Evolutionary conservation across 2,797 vertebrate genomes (phyloP), one percentile per base, ranked within the genome.

Genomic region (Margarornis squamiger): DNA sequence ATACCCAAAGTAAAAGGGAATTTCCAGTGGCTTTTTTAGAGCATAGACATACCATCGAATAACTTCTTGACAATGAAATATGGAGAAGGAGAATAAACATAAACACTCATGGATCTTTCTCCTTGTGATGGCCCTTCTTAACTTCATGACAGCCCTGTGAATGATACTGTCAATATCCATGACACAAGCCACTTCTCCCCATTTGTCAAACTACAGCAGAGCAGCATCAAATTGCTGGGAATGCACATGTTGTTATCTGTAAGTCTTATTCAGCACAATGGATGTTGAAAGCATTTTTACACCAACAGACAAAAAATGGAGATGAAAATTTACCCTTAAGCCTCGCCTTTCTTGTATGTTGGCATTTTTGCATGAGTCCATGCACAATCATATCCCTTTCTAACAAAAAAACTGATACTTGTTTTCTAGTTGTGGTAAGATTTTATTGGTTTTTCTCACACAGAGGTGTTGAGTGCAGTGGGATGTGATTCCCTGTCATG

Each of bases 151-250:
- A 96, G 78, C 19, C 61, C 48, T 45, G 48, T 89, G 90, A 96
- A 23, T 95, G 67, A 93, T 82, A 82, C 65, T 93, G 82, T 96
- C 91, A 94, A 76, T 94, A 95, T 78, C 78, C 91, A 88, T 75
- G 70, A 97, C 55, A 75, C 52, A 95, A 96, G 51, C 8, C 70
- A 55, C 63, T 91, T 96, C 49, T 95, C 48, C 46, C 61, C 84
- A 84, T 96, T 92, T 96, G 61, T 97, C 81, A 96, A 63, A 93
- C n/a, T 66, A 39, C 26, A 90, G 32, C 71, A 75, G 83, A 24
- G 27, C 43, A 85, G 65, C 15, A 91, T 80, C 70, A 73, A 65
- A 59, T 1, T 12, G 22, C 49, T 45, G 59, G 49, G 49, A 66
- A 67, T 17, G 45, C 54, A 65, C 15, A 52, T 34, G 29, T 83